Percentiles rank a stretch among this genome's conserved stretches.
Evolutionary conservation across 2,888 invertebrate species (phyloP).

Genomic region (Sympetrum striolatum): DNA sequence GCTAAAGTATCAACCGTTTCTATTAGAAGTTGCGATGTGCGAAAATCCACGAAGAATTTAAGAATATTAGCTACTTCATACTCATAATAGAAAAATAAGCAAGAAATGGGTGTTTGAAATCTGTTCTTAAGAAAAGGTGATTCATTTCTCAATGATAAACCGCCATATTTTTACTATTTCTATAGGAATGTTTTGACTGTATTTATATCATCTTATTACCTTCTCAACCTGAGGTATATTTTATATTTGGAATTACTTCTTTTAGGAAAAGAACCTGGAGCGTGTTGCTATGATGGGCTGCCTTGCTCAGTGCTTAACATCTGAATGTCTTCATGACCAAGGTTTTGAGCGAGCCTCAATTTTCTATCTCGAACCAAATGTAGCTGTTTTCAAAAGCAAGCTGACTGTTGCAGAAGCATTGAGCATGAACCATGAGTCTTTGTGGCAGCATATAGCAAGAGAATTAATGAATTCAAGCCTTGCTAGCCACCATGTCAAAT

Average conservation of each 20-base stretch:
- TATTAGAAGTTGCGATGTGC: not conserved
- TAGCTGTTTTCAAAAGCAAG: conserved; percentile 73
- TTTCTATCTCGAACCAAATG: not conserved
- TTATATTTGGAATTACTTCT: not conserved
- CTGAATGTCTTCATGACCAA: conserved; percentile 21
- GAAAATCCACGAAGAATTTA: not conserved
- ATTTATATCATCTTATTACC: not conserved
- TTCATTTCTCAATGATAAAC: not conserved
- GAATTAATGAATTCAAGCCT: conserved; percentile 78
- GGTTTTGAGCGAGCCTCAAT: conserved; percentile 12
- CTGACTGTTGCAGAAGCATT: conserved; percentile 74
- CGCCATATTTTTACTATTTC: not conserved
- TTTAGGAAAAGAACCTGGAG: conserved; percentile 8
- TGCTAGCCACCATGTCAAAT: conserved; percentile 76
- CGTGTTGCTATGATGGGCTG: conserved; percentile 7
- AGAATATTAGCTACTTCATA: not conserved
- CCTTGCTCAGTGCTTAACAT: conserved; percentile 22
- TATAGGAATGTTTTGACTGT: not conserved
- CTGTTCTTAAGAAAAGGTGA: not conserved
- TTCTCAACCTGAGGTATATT: too few relatives aligned
- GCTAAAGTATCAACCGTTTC: not conserved
- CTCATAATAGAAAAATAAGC: not conserved
- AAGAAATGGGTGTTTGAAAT: not conserved
- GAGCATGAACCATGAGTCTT: conserved; percentile 74
- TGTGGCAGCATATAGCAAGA: conserved; percentile 86